Percentiles rank a stretch among this genome's conserved stretches.
Conservation (phyloP, 2,113 vertebrate genomes). For the Phyllostomus hastatus region DNA sequence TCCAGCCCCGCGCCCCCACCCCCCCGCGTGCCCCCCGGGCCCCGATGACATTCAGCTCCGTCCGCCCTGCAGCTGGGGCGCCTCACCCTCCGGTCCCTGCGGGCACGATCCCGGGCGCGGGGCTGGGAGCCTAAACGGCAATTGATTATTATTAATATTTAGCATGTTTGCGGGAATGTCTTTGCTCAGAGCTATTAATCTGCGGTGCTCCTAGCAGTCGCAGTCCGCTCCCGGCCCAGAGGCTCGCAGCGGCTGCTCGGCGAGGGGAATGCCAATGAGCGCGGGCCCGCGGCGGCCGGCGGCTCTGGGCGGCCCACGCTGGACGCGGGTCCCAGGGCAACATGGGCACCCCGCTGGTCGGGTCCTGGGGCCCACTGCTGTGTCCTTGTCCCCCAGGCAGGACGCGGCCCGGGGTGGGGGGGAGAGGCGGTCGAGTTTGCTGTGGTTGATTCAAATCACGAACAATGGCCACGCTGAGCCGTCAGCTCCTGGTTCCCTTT, state of each 20-base stretch:
- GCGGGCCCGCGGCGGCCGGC: rapidly evolving
- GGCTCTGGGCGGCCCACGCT: not conserved
- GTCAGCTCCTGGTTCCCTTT: not conserved
- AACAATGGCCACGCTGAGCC: not conserved
- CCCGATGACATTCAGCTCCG: not conserved
- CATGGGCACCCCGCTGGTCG: slow-evolving; percentile 49
- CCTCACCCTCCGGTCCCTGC: slow-evolving; percentile 33
- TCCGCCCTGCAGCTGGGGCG: slow-evolving; percentile 30
- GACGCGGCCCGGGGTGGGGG: slow-evolving; percentile 24
- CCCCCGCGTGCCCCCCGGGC: not conserved
- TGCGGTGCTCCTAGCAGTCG: slow-evolving; percentile 88
- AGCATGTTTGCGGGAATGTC: slow-evolving; percentile 89
- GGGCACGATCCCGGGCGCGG: slow-evolving; percentile 84
- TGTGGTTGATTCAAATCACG: not conserved
- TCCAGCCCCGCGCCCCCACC: not conserved
- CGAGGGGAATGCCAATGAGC: slow-evolving; percentile 61
- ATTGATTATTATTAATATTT: slow-evolving; percentile 97
- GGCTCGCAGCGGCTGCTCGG: slow-evolving; percentile 68
- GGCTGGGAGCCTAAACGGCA: slow-evolving; percentile 86
- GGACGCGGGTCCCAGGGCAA: not conserved
- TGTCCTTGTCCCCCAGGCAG: slow-evolving; percentile 30
- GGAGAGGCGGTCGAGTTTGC: not conserved
- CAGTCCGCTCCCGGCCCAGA: slow-evolving; percentile 75
- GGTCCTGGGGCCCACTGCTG: slow-evolving; percentile 30
- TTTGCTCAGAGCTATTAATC: slow-evolving; percentile 91